Base-by-base conservation (phyloP, 1,140 invertebrate genomes). In the Euglossa dilemma region DNA sequence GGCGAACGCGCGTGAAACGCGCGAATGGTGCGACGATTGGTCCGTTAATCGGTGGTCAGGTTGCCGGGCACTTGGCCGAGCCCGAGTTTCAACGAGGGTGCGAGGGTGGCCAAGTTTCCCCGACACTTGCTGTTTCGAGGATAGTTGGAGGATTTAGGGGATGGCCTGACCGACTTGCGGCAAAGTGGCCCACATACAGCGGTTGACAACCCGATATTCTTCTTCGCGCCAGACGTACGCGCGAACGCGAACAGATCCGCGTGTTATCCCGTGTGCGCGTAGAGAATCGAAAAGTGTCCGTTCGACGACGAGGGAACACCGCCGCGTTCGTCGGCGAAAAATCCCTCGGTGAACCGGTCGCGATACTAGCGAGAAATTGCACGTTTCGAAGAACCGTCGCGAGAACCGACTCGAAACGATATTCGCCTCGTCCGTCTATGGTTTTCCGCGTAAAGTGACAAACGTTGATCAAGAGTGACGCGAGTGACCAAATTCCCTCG, bases 121-220 rank as follows among this genome's bases (percentile, higher is more conserved):
- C 88, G 84, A 90, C 90, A 92, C 91, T 93, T 91, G 91, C 86
- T 90, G 91, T 91, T 92, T 87, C 71, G 88, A 90, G 89, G 91
- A 93, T 93, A 93, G 92, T 94, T 94, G 79, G 88, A 79, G 90
- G 90, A 90, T 91, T 91, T 83, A 85, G 89, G 86, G 87, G 85
- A 82, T 85, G 85, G 87, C 83, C 90, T 88, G 91, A 91, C 88
- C 90, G 88, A 92, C 91, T 93, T 92, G 92, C 84, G 91, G 89
- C 88, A 85, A 88, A 90, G 87, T 89, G 88, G 73, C 85, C 87
- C 74, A 89, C 61, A 86, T 89, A 86, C 76, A 86, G 54, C 83
- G 84, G 80, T 79, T 66, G 77, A 88, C 85, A 85, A 83, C 67
- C 80, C 73, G 57, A 85, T 87, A 16, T 20, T 25, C 52, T 73